A percentile compares a stretch with the other conserved stretches of the same genome.
phyloP scores from a whole-genome alignment of 2,797 vertebrate genomes.

The Helarctos malayanus region DNA sequence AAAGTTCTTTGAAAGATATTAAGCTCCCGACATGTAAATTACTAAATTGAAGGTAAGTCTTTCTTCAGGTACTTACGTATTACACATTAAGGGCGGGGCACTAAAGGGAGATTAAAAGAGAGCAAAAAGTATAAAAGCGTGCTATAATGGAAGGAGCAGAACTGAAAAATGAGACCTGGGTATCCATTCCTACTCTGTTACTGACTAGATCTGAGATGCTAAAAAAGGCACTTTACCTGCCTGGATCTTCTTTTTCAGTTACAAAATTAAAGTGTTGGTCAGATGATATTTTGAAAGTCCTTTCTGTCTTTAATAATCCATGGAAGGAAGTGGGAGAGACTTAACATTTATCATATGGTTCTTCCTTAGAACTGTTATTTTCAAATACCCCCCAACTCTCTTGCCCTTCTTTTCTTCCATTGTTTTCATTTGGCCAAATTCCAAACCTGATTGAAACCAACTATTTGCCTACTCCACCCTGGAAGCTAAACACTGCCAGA shows the following conservation, averaged over 20 bases:
- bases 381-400: background rate
- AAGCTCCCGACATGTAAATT: conserved; percentile 46
- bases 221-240: conserved; percentile 21
- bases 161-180: background rate
- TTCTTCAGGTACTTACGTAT: background rate
- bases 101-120: conserved; percentile 48
- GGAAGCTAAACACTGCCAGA: background rate
- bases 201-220: background rate
- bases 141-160: background rate
- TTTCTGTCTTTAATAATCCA: conserved; percentile 44
- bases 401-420: background rate
- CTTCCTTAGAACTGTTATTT: background rate
- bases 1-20: conserved; percentile 44
- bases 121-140: background rate
- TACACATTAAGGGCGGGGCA: background rate
- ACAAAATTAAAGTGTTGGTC: conserved; percentile 34
- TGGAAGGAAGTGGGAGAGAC: background rate
- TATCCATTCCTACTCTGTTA: background rate
- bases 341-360: background rate
- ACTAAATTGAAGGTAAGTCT: conserved; percentile 59
- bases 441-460: conserved; percentile 33
- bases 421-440: conserved; percentile 32
- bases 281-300: conserved; percentile 31
- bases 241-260: background rate
- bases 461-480: background rate